phyloP scores from a whole-genome alignment of 2,113 vertebrate genomes.

The Salvelinus sp. region DNA sequence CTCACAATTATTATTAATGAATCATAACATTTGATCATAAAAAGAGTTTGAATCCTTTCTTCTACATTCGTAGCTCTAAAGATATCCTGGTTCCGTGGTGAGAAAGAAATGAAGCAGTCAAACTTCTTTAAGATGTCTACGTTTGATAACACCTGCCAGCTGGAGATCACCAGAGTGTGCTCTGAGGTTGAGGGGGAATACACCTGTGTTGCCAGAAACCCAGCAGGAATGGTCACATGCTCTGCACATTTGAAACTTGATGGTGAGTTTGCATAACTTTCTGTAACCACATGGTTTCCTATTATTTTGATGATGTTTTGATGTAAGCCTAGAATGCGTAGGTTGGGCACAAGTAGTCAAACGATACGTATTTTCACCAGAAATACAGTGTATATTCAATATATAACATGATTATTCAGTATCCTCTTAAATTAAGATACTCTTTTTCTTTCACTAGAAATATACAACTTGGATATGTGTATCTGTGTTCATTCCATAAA shows the following conservation, averaged over 20 bases:
- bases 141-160: constrained; percentile 92
- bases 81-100: constrained; percentile 90
- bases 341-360: too few species aligned
- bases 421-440: background rate
- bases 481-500: background rate
- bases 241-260: constrained; percentile 85
- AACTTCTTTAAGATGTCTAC: constrained; percentile 93
- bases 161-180: constrained; percentile 92
- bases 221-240: constrained; percentile 86
- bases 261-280: constrained; percentile 71
- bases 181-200: constrained; percentile 91
- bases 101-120: constrained; percentile 93
- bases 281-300: constrained; percentile 80
- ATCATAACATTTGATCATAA: too few species aligned
- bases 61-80: constrained; percentile 79
- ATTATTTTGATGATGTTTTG: too few species aligned
- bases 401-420: too few species aligned
- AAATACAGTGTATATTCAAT: too few species aligned
- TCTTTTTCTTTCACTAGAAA: background rate
- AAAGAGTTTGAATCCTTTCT: constrained; percentile 14
- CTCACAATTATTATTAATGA: background rate
- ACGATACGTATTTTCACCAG: background rate
- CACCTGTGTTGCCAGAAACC: constrained; percentile 88
- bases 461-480: too few species aligned
- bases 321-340: too few species aligned